Conservation (phyloP, 2,888 invertebrate species). For the Andrena camellia region DNA sequence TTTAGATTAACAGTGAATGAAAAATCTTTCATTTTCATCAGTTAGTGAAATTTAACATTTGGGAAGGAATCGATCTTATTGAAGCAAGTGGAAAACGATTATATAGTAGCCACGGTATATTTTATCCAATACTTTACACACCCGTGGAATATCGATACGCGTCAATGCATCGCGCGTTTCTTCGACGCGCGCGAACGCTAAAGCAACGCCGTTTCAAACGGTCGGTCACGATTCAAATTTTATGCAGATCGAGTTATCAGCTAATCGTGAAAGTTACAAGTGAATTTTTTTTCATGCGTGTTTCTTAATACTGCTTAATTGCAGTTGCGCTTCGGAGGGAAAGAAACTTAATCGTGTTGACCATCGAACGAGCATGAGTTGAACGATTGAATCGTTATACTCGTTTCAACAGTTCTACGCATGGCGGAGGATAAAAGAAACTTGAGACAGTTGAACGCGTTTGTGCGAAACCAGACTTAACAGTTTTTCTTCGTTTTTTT, state of each 20-base stretch:
- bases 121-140: not conserved
- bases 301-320: constrained; percentile 6
- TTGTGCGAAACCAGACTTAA: no score
- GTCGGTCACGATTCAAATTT: constrained; percentile 13
- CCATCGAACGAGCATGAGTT: not conserved
- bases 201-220: constrained; percentile 6
- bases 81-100: no score
- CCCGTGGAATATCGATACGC: not conserved
- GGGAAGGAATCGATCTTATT: no score
- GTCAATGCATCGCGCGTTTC: not conserved
- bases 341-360: not conserved
- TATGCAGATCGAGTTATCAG: constrained; percentile 5
- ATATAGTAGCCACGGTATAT: not conserved
- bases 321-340: not conserved
- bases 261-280: constrained; percentile 18
- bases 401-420: no score
- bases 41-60: no score
- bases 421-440: no score
- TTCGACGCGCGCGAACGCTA: constrained; percentile 2
- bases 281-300: not conserved
- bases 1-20: no score
- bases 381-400: no score
- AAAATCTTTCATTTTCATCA: no score
- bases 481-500: no score
- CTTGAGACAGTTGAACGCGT: no score